These are phyloP conservation scores for Linnaemya vulpina DNA, from an alignment of 2,888 invertebrate genomes.

Conservation along the genomic window DNA sequence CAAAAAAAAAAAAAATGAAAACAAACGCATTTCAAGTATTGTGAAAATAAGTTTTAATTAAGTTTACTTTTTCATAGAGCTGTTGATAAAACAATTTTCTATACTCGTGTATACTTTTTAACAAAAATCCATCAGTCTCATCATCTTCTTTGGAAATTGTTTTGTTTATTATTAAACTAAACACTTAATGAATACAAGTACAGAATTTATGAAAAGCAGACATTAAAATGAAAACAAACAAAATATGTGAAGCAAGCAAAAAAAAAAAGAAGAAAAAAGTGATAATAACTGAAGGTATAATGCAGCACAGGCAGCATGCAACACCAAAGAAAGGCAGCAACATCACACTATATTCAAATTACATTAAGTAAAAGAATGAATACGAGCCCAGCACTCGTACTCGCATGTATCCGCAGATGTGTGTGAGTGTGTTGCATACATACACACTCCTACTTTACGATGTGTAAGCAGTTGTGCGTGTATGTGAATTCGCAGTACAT, in stretches of 20 bases:
- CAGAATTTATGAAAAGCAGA: conserved; percentile 39
- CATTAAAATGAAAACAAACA: conserved; percentile 29
- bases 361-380: conserved; percentile 11
- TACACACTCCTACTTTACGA: conserved; percentile 30
- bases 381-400: not conserved
- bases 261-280: not conserved
- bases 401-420: not conserved
- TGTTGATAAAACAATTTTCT: too few species aligned
- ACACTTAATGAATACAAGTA: conserved; percentile 43
- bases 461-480: conserved; percentile 27
- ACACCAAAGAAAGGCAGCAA: conserved; percentile 10
- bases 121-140: not conserved
- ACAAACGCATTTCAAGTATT: not conserved
- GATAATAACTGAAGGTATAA: conserved; percentile 20
- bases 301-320: conserved; percentile 30
- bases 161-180: conserved; percentile 32
- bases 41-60: conserved; percentile 1
- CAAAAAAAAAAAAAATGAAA: too few species aligned
- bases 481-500: not conserved
- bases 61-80: not conserved
- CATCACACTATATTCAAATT: conserved; percentile 43
- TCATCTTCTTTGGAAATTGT: not conserved
- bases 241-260: not conserved
- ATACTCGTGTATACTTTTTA: not conserved
- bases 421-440: not conserved